These are phyloP conservation scores for Acleris laterana DNA, from an alignment of 2,888 invertebrate genomes.

Conservation along the genomic window DNA sequence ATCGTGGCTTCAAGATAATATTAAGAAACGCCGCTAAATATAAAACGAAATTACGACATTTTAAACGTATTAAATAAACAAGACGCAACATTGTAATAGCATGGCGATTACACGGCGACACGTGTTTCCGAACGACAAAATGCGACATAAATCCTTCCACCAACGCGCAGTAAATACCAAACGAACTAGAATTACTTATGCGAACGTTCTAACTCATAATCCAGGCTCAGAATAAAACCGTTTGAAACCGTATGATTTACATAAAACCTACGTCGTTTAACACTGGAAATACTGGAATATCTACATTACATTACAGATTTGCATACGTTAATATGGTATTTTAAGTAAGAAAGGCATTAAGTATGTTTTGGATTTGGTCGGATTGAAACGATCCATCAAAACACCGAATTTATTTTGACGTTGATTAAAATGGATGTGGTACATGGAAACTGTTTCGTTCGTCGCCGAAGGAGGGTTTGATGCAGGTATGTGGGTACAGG, in stretches of 20 bases:
- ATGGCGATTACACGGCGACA: conserved; percentile 16
- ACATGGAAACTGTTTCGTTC: not conserved
- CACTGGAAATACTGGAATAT: not conserved
- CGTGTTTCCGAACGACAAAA: conserved; percentile 29
- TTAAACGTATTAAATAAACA: not conserved
- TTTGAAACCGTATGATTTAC: conserved; percentile 11
- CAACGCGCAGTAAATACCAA: conserved; percentile 26
- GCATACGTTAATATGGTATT: conserved; percentile 14
- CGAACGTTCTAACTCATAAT: conserved; percentile 29
- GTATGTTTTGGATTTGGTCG: not conserved
- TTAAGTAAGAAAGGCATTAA: not conserved
- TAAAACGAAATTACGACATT: too few relatives aligned
- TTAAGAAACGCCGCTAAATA: too few relatives aligned
- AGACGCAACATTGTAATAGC: not conserved
- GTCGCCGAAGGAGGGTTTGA: not conserved
- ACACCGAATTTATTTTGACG: not conserved
- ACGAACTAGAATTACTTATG: conserved; percentile 16
- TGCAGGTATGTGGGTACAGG: not conserved
- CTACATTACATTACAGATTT: not conserved
- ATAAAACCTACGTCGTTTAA: conserved; percentile 2
- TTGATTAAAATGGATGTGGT: not conserved
- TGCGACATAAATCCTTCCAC: conserved; percentile 20
- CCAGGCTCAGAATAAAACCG: conserved; percentile 2
- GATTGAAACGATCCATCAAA: conserved; percentile 5
- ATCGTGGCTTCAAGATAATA: too few relatives aligned